Conservation (phyloP, 2,888 invertebrate genomes). For the Patella caerulea region DNA sequence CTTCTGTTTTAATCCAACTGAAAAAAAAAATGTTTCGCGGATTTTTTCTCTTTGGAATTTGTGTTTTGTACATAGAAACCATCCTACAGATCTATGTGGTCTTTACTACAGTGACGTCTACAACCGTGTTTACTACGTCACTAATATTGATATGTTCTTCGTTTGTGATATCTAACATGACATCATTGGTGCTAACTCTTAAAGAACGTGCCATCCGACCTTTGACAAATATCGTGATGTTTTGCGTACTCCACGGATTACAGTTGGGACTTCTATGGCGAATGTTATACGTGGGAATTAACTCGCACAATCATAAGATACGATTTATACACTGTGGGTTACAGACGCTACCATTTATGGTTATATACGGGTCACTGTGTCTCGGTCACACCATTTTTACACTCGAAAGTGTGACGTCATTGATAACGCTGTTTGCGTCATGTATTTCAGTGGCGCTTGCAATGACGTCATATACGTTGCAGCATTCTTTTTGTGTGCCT, state of each 20-base stretch:
- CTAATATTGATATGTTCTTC: background rate
- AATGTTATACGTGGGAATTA: slow-evolving; percentile 39
- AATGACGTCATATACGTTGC: slow-evolving; percentile 27
- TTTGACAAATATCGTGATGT: slow-evolving; percentile 31
- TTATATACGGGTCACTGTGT: slow-evolving; percentile 16
- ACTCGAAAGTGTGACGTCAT: slow-evolving; percentile 12
- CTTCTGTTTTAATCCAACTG: too few species aligned
- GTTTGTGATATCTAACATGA: background rate
- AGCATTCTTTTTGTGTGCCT: slow-evolving; percentile 15
- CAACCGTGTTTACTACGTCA: background rate
- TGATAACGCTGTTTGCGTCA: slow-evolving; percentile 29
- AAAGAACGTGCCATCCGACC: background rate
- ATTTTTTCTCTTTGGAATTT: background rate
- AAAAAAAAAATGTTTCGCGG: background rate
- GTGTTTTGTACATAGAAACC: background rate
- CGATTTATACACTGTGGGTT: slow-evolving; percentile 50
- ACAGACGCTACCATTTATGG: slow-evolving; percentile 48
- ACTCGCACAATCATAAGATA: slow-evolving; percentile 45
- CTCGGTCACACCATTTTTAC: background rate
- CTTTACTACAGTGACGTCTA: background rate
- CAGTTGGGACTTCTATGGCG: slow-evolving; percentile 57
- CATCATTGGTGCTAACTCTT: background rate
- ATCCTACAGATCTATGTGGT: background rate
- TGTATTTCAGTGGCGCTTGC: slow-evolving; percentile 27
- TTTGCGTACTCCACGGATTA: slow-evolving; percentile 47